Percentiles rank a stretch among this genome's conserved stretches.
Evolutionary conservation across 2,888 invertebrate genomes (phyloP).

Genomic region (Acanthosepion pharaonis): DNA sequence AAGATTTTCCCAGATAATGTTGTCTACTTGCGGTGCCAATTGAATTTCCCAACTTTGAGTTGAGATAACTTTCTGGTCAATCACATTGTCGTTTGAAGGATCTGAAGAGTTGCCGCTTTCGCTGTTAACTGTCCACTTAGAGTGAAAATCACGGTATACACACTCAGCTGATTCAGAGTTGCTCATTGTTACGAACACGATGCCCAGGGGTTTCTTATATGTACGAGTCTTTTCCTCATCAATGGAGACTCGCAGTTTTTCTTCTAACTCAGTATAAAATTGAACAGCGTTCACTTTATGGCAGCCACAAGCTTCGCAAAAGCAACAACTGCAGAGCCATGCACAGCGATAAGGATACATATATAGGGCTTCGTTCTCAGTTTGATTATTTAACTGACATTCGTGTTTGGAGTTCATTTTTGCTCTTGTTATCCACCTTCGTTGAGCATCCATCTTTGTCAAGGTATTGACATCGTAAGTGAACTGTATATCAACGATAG

Average conservation of each 20-base stretch:
- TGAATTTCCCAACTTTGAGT: background rate
- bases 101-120: background rate
- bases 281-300: background rate
- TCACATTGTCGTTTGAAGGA: background rate
- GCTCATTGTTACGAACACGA: background rate
- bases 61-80: background rate
- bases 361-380: background rate
- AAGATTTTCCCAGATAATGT: background rate
- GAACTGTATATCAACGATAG: background rate
- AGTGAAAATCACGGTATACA: background rate
- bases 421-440: background rate
- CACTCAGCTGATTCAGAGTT: background rate
- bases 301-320: background rate
- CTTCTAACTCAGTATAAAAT: background rate
- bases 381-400: background rate
- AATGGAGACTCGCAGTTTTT: background rate
- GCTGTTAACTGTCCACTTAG: background rate
- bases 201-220: background rate
- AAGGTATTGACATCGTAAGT: background rate
- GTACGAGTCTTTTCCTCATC: background rate
- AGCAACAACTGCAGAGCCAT: background rate
- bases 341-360: background rate
- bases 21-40: background rate
- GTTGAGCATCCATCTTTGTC: background rate
- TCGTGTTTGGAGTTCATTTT: background rate